phyloP scores from a whole-genome alignment of 2,797 vertebrate species.

The Miichthys miiuy region DNA sequence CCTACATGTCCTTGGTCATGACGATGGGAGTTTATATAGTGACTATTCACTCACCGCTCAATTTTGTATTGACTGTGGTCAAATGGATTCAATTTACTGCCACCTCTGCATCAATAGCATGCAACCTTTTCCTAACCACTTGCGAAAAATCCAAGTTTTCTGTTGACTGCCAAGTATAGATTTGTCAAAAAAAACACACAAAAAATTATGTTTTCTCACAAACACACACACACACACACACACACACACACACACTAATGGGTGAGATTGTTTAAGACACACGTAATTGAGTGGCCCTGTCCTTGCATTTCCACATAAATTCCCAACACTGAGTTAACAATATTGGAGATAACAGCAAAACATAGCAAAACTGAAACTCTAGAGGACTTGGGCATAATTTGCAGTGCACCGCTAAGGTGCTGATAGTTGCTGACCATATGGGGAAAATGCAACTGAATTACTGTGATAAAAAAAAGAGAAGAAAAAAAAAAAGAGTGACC shows the following conservation, averaged over 20 bases:
- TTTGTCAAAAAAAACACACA: background rate
- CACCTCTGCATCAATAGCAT: constrained; percentile 24
- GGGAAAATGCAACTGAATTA: constrained; percentile 67
- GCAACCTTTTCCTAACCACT: constrained; percentile 14
- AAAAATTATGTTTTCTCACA: background rate
- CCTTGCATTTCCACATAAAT: constrained; percentile 28
- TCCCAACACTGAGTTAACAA: constrained; percentile 33
- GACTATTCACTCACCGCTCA: constrained; percentile 19
- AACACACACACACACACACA: no score
- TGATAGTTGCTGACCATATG: constrained; percentile 62
- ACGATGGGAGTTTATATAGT: constrained; percentile 8
- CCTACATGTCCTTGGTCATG: constrained; percentile 30
- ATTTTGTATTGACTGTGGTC: constrained; percentile 24
- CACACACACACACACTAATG: background rate
- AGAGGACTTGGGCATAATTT: constrained; percentile 57
- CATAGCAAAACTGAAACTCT: constrained; percentile 45
- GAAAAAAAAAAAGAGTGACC: constrained; percentile 50
- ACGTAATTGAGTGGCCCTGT: constrained; percentile 13
- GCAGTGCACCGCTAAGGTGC: constrained; percentile 47
- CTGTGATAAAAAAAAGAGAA: constrained; percentile 44
- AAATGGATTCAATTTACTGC: constrained; percentile 38
- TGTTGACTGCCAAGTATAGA: background rate
- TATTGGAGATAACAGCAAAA: constrained; percentile 49
- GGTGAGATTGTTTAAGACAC: constrained; percentile 17
- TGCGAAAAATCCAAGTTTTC: background rate